Conservation (phyloP, 2,888 invertebrate species). For the Eristalinus sepulchralis region DNA sequence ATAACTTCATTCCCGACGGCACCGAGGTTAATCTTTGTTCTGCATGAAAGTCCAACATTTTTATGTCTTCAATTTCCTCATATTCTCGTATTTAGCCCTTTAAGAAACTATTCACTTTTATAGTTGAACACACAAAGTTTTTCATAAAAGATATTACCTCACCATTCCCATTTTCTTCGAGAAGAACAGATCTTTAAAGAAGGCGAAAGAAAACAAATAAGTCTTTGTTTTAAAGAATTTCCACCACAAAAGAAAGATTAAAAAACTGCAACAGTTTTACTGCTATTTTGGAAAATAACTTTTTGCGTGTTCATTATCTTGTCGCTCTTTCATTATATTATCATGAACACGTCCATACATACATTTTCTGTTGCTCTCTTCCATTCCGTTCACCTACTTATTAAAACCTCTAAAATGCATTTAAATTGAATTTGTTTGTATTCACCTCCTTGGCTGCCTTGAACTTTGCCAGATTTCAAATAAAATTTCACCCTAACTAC, state of each 20-base stretch:
- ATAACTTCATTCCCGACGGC: too few species aligned
- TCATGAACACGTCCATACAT: background rate
- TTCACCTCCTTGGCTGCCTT: background rate
- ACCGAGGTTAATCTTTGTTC: too few species aligned
- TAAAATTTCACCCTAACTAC: background rate
- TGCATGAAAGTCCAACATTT: too few species aligned
- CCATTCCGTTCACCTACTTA: background rate
- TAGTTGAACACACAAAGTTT: too few species aligned
- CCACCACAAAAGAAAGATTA: background rate
- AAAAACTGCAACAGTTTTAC: background rate
- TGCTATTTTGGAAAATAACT: background rate
- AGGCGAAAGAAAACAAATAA: background rate
- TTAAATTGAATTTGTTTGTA: slow-evolving; percentile 15
- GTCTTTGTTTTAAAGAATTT: background rate
- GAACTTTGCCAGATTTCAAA: slow-evolving; percentile 2
- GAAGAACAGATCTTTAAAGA: background rate
- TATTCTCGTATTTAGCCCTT: too few species aligned
- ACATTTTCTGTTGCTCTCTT: background rate
- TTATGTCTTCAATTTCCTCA: too few species aligned
- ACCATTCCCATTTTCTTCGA: too few species aligned
- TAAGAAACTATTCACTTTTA: too few species aligned
- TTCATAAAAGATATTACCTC: too few species aligned
- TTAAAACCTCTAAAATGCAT: slow-evolving; percentile 16
- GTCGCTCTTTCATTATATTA: slow-evolving; percentile 4
- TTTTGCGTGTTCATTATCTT: slow-evolving; percentile 20